Conservation (phyloP, 2,113 vertebrate species). For the Columba livia region DNA sequence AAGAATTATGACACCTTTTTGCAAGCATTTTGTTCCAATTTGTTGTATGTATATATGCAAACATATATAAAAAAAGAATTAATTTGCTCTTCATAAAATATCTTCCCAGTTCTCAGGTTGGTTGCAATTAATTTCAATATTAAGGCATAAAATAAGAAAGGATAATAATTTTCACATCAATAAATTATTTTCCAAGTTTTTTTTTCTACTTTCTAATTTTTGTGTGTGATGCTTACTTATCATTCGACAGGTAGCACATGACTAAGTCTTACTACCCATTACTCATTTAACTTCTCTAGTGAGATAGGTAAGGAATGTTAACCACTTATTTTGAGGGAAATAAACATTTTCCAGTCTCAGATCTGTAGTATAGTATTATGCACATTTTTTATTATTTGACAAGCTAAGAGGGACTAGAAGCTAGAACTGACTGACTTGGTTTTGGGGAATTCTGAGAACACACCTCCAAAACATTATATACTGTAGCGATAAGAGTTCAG, state of each 20-base stretch:
- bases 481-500: not conserved
- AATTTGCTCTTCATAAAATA: not conserved
- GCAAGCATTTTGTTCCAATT: not conserved
- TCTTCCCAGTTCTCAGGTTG: not conserved
- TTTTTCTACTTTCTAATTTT: not conserved
- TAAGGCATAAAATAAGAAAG: not conserved
- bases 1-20: not conserved
- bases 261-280: not conserved
- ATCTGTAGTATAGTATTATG: not conserved
- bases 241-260: not conserved
- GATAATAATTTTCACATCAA: not conserved
- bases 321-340: not conserved
- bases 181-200: not conserved
- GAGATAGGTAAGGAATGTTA: not conserved
- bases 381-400: not conserved
- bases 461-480: not conserved
- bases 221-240: not conserved
- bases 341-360: not conserved
- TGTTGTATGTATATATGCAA: not conserved
- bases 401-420: not conserved
- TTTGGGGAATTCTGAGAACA: not conserved
- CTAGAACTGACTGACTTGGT: not conserved
- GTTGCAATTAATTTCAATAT: not conserved
- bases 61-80: not conserved
- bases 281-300: not conserved